Base-by-base conservation (phyloP, 2,888 invertebrate genomes). In the Silvanus unidentatus region DNA sequence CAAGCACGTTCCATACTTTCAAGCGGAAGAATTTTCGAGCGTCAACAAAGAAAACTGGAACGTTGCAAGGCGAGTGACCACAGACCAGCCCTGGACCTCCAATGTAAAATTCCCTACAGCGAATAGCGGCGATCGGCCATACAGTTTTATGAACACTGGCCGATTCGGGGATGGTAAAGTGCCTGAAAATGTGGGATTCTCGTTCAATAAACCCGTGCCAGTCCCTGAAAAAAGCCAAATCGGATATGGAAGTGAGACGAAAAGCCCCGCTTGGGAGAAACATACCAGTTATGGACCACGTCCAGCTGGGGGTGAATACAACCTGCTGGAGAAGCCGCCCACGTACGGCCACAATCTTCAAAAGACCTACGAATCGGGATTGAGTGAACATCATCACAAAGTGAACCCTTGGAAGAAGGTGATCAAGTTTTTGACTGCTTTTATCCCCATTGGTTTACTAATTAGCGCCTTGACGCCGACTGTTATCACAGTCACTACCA, bases 391-490 rank as follows among this genome's bases (percentile, higher is more conserved):
- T 15, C 12, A 39, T 45, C 9, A 47, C 35, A 38, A 54, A 2
- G 55, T 53, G 2, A 74, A 73, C 45, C 79, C 81, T 0, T 82
- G 81, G 82, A 79, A 77, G 63, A 77, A 77, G 53, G 71, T 85
- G 30, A 67, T 85, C 9, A 80, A 79, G 45, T 67, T 86, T 54
- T 69, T 84, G 57, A 80, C 84, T 0, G 79, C 86, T 1, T 74
- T 85, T 57, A 73, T 86, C 41, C 87, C 87, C 0, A 77, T 86
- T 39, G 86, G 86, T 0, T 70, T 87, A 39, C 75, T 86, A 48
- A 73, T 86, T 40, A 84, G 86, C 1, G 82, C 86, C 0, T 71
- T 86, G 12, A 81, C 83, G 0, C 86, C 86, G 1, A 81, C 73
- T 55, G 71, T 86, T 57, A 73, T 86, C 54, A 79, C 78, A 50